phyloP scores from a whole-genome alignment of 1,140 invertebrate genomes.

The Stenopsyche tienmushanensis region DNA sequence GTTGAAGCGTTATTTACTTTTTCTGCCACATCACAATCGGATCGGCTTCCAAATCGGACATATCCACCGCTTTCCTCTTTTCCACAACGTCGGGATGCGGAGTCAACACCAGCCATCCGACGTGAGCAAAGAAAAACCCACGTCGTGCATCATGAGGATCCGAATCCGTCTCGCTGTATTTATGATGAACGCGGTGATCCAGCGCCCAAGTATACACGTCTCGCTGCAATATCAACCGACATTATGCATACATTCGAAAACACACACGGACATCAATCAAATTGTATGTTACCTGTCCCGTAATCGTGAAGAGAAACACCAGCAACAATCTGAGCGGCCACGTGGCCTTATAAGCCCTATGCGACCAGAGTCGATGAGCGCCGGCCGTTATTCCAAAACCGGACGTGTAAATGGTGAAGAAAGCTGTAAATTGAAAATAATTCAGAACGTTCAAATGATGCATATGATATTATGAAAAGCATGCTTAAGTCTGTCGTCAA shows the following conservation, averaged over 20 bases:
- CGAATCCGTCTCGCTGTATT: constrained; percentile 78
- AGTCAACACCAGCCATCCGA: constrained; percentile 77
- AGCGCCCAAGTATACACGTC: constrained; percentile 77
- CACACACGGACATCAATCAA: constrained; percentile 10
- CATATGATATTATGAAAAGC: constrained; percentile 7
- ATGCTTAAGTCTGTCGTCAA: neutral
- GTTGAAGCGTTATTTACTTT: constrained; percentile 52
- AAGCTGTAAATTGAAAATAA: constrained; percentile 59
- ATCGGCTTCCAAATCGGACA: constrained; percentile 82
- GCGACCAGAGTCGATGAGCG: constrained; percentile 86
- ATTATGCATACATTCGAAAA: no score
- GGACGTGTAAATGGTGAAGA: constrained; percentile 63
- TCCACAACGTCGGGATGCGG: constrained; percentile 76
- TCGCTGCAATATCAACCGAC: constrained; percentile 58
- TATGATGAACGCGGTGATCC: constrained; percentile 82
- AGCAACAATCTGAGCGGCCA: constrained; percentile 77
- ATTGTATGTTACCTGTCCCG: constrained; percentile 69
- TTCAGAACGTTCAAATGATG: no score
- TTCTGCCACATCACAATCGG: constrained; percentile 85
- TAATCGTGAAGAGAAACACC: constrained; percentile 76
- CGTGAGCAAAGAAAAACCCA: constrained; percentile 80
- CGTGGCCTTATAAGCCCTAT: constrained; percentile 83
- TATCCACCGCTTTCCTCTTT: constrained; percentile 75
- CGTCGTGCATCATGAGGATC: constrained; percentile 81
- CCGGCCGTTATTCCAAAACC: constrained; percentile 86